A percentile compares a stretch with the other conserved stretches of the same genome.
These are phyloP conservation scores for Operophtera brumata DNA, from an alignment of 2,888 invertebrate genomes.

Conservation along the genomic window DNA sequence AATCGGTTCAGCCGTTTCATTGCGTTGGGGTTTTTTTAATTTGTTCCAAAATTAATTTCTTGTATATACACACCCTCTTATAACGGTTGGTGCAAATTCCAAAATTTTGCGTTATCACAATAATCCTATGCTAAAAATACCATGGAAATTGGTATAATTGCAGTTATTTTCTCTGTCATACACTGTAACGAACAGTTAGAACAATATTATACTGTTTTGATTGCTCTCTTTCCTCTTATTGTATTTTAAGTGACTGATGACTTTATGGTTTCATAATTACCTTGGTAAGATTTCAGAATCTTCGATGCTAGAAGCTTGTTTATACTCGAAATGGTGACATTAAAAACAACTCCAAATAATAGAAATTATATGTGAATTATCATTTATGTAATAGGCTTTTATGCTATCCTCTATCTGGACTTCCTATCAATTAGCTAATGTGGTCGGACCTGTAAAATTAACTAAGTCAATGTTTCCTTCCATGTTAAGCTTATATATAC, in stretches of 20 bases:
- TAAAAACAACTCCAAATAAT: neutral
- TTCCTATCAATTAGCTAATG: neutral
- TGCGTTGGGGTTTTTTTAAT: too few relatives aligned
- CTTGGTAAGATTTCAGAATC: too few relatives aligned
- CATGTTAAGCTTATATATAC: neutral
- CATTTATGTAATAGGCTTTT: too few relatives aligned
- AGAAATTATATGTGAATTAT: too few relatives aligned
- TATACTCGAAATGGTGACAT: neutral
- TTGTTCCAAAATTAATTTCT: too few relatives aligned
- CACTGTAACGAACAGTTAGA: slow-evolving; percentile 48
- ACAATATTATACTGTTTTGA: slow-evolving; percentile 40
- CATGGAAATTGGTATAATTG: slow-evolving; percentile 41
- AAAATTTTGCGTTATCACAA: neutral
- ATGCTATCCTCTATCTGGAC: neutral
- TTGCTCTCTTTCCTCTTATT: slow-evolving; percentile 34
- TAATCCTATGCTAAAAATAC: slow-evolving; percentile 25
- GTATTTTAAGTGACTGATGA: slow-evolving; percentile 39
- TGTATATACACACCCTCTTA: too few relatives aligned
- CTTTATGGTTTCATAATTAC: slow-evolving; percentile 25
- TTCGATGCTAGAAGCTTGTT: neutral
- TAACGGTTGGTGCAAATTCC: too few relatives aligned
- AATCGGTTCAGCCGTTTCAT: too few relatives aligned
- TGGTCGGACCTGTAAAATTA: neutral
- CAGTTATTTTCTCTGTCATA: slow-evolving; percentile 44
- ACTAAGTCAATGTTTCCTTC: neutral